A percentile compares a stretch with the other conserved stretches of the same genome.
These are phyloP conservation scores for Nymphalis io DNA, from an alignment of 1,140 invertebrate genomes.

Conservation along the genomic window DNA sequence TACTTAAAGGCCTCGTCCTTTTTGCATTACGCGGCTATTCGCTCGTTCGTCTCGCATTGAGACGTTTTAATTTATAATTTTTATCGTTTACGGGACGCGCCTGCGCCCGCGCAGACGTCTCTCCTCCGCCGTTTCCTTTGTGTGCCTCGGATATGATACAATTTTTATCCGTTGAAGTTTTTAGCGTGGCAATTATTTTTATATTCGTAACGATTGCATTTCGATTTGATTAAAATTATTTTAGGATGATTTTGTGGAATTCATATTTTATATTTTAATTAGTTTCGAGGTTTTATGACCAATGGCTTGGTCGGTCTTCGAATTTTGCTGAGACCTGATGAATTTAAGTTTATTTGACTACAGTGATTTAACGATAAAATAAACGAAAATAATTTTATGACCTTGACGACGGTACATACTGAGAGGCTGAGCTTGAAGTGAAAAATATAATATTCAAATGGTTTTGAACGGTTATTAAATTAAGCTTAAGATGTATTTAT, in stretches of 20 bases:
- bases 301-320: background rate
- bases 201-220: slow-evolving; percentile 2
- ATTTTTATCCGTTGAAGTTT: slow-evolving; percentile 19
- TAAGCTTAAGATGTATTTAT: no score
- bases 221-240: slow-evolving; percentile 6
- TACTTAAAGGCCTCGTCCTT: slow-evolving; percentile 57
- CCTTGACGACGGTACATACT: no score
- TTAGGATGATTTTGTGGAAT: background rate
- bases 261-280: slow-evolving; percentile 2
- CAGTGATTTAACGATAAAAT: no score
- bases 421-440: no score
- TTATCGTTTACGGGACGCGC: slow-evolving; percentile 44
- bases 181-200: slow-evolving; percentile 25
- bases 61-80: slow-evolving; percentile 77
- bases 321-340: background rate
- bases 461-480: no score
- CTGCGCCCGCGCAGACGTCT: slow-evolving; percentile 15
- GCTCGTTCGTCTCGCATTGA: slow-evolving; percentile 62
- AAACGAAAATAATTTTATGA: no score
- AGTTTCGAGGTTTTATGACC: background rate
- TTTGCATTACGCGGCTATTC: slow-evolving; percentile 67
- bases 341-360: background rate
- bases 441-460: no score
- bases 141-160: slow-evolving; percentile 5
- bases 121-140: background rate